These are phyloP conservation scores for Orthonevra nobilis DNA, from an alignment of 2,888 invertebrate species.

Conservation along the genomic window DNA sequence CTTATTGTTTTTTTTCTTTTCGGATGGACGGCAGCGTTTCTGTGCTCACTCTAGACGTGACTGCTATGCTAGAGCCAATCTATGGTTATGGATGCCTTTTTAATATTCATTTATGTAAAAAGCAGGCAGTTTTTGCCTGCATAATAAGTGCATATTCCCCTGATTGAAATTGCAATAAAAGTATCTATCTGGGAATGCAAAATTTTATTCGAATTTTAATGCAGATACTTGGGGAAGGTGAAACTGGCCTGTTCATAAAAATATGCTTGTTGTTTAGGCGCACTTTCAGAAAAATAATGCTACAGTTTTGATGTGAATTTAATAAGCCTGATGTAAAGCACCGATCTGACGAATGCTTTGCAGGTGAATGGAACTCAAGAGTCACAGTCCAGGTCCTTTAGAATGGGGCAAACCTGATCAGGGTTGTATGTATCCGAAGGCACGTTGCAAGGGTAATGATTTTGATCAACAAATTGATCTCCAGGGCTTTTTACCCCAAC, in stretches of 20 bases:
- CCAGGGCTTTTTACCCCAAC: too few species aligned
- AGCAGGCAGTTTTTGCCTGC: conserved; percentile 29
- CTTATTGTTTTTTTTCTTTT: conserved; percentile 25
- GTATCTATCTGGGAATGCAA: conserved; percentile 6
- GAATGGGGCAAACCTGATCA: too few species aligned
- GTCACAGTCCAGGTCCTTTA: too few species aligned
- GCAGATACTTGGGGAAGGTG: conserved; percentile 1
- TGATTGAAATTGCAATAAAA: conserved; percentile 11
- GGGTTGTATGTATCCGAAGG: too few species aligned
- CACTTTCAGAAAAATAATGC: too few species aligned
- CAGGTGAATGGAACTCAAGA: too few species aligned
- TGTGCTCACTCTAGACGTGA: conserved; percentile 1
- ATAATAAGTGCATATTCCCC: conserved; percentile 22
- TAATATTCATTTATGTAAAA: conserved; percentile 40
- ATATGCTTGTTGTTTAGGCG: too few species aligned
- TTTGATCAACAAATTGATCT: too few species aligned
- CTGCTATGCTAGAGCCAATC: conserved; percentile 1
- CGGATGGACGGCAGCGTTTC: background rate
- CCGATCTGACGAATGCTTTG: too few species aligned
- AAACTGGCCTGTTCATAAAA: background rate
- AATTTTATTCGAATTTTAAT: background rate
- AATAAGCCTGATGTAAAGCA: too few species aligned
- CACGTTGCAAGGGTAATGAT: too few species aligned
- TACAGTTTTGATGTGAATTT: too few species aligned
- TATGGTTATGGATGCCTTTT: conserved; percentile 1